phyloP scores from a whole-genome alignment of 1,140 invertebrate species.

The Schlechtendalia chinensis region DNA sequence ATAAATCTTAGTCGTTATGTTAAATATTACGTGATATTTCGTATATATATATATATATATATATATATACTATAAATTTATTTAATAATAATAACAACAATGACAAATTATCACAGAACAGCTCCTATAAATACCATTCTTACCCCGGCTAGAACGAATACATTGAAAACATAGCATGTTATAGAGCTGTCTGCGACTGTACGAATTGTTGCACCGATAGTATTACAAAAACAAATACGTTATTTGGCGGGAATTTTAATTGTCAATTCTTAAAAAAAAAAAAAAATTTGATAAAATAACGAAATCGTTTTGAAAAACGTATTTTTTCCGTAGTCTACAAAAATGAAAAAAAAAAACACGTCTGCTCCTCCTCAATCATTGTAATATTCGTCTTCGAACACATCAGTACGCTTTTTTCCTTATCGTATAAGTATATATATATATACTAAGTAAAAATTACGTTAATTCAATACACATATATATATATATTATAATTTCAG shows the following conservation, averaged over 20 bases:
- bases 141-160: too few species aligned
- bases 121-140: too few species aligned
- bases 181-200: too few species aligned
- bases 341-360: neutral
- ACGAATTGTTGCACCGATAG: neutral
- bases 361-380: conserved; percentile 13
- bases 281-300: too few species aligned
- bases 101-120: neutral
- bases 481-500: neutral
- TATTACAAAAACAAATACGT: neutral
- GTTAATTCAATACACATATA: too few species aligned
- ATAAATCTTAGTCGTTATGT: neutral
- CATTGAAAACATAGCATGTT: too few species aligned
- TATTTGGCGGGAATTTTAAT: neutral
- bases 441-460: too few species aligned
- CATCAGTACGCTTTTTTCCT: neutral
- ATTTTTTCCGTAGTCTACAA: neutral
- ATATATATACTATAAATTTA: too few species aligned
- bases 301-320: neutral
- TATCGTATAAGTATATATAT: neutral
- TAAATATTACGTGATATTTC: neutral
- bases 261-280: neutral
- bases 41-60: neutral
- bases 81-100: neutral
- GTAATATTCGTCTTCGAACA: conserved; percentile 7